Conservation (phyloP, 1,140 invertebrate genomes). For the Drosophila repletoides region DNA sequence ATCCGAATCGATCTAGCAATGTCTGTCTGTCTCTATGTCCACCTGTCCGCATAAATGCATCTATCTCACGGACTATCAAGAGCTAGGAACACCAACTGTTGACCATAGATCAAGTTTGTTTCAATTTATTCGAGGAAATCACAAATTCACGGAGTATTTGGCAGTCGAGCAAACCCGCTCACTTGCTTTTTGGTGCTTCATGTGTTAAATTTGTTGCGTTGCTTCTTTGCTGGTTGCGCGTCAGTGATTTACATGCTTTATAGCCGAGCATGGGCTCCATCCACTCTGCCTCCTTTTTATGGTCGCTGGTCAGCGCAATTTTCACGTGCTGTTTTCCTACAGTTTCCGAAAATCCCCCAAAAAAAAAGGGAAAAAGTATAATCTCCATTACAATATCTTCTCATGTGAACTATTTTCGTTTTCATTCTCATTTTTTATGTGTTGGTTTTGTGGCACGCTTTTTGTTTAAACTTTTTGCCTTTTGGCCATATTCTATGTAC, state of each 20-base stretch:
- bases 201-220: constrained; percentile 33
- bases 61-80: too few relatives aligned
- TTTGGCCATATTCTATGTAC: neutral
- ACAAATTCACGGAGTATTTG: too few relatives aligned
- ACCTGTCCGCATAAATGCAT: too few relatives aligned
- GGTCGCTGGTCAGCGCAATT: constrained; percentile 15
- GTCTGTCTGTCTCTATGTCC: too few relatives aligned
- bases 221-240: constrained; percentile 36
- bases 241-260: constrained; percentile 54
- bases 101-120: too few relatives aligned
- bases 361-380: neutral
- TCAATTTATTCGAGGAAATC: too few relatives aligned
- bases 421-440: too few relatives aligned
- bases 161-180: too few relatives aligned
- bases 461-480: constrained; percentile 1
- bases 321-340: neutral
- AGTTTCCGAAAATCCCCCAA: neutral
- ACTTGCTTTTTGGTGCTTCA: neutral
- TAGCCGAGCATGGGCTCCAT: constrained; percentile 2
- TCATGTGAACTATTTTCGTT: constrained; percentile 20
- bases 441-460: constrained; percentile 1
- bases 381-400: constrained; percentile 9
- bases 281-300: constrained; percentile 15
- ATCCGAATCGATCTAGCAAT: too few relatives aligned
- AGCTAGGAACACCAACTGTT: too few relatives aligned